Percentiles rank a stretch among this genome's conserved stretches.
Conservation (phyloP, 1,140 invertebrate genomes). For the Pantala flavescens region DNA sequence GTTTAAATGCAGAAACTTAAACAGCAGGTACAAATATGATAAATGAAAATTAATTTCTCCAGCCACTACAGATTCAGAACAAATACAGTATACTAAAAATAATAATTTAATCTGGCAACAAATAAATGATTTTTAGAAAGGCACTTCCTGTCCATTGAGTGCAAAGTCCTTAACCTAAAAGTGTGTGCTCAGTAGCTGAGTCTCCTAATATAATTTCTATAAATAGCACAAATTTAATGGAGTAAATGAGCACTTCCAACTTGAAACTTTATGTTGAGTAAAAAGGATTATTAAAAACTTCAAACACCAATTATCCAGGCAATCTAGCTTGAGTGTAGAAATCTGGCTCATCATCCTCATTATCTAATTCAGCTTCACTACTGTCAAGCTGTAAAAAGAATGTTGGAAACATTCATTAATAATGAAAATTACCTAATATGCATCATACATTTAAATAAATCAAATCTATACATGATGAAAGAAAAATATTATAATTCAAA, state of each 20-base stretch:
- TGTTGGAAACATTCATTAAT: slow-evolving; percentile 17
- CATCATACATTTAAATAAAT: too few relatives aligned
- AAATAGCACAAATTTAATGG: not conserved
- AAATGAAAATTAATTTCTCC: not conserved
- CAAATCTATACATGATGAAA: too few relatives aligned
- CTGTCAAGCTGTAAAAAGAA: slow-evolving; percentile 58
- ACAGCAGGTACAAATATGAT: not conserved
- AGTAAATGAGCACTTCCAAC: not conserved
- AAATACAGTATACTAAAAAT: not conserved
- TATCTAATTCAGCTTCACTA: slow-evolving; percentile 53
- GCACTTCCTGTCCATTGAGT: not conserved
- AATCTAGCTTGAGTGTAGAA: slow-evolving; percentile 78
- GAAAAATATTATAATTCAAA: too few relatives aligned
- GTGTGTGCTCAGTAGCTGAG: too few relatives aligned
- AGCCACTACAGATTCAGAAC: not conserved
- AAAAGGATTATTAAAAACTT: not conserved
- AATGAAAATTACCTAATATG: not conserved
- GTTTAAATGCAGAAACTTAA: not conserved
- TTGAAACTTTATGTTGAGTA: not conserved
- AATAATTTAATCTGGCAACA: not conserved
- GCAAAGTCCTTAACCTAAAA: too few relatives aligned
- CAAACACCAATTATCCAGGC: slow-evolving; percentile 47
- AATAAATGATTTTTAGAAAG: not conserved
- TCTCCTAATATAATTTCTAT: too few relatives aligned
- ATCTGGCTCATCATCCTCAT: slow-evolving; percentile 78